phyloP scores from a whole-genome alignment of 2,113 vertebrate genomes.

The Bombycilla garrulus region DNA sequence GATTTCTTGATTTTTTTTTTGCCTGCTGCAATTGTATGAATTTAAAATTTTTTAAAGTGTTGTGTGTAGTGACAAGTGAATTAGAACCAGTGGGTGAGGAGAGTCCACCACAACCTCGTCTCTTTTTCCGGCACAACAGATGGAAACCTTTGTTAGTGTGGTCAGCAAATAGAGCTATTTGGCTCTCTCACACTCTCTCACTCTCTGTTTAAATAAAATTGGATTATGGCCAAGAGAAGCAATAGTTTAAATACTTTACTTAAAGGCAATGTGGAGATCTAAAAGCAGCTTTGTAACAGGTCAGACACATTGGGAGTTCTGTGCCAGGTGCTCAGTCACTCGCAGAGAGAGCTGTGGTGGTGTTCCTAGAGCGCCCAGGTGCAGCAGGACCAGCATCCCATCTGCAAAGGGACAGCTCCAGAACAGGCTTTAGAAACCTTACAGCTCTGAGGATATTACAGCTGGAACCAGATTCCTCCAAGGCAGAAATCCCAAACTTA shows the following conservation, averaged over 20 bases:
- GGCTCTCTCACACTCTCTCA: not conserved
- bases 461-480: not conserved
- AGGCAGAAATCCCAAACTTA: not conserved
- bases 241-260: not conserved
- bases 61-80: not conserved
- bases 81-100: not conserved
- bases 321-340: not conserved
- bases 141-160: not conserved
- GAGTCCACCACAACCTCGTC: not conserved
- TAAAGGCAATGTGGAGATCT: not conserved
- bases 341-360: not conserved
- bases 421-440: not conserved
- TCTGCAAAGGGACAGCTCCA: not conserved
- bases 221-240: slow-evolving; percentile 6
- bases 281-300: not conserved
- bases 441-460: not conserved
- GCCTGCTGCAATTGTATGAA: not conserved
- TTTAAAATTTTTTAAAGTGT: not conserved
- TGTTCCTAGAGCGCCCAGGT: not conserved
- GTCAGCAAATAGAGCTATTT: not conserved
- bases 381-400: not conserved
- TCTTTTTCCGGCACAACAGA: not conserved
- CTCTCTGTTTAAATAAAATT: slow-evolving; percentile 41
- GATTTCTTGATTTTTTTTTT: slow-evolving; percentile 17
- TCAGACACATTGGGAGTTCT: accelerated